Evolutionary conservation across 2,797 vertebrate genomes (phyloP).

Genomic region (Lemur catta): DNA sequence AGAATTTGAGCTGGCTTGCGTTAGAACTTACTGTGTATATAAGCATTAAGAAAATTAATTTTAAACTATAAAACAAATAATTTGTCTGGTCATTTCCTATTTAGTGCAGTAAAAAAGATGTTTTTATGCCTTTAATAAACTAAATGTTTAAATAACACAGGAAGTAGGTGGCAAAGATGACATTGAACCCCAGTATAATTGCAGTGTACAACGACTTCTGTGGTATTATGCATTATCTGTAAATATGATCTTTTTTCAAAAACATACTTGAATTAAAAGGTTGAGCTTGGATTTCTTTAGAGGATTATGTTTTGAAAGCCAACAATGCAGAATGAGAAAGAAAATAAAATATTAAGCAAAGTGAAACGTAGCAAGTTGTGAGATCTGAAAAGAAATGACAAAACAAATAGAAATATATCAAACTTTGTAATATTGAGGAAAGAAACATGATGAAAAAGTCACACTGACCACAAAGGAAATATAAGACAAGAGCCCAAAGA

Average conservation of each 20-base stretch:
- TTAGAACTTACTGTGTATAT: background rate
- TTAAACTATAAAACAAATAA: background rate
- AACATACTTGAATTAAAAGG: background rate
- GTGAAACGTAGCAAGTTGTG: background rate
- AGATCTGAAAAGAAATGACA: background rate
- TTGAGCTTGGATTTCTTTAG: background rate
- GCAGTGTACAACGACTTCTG: background rate
- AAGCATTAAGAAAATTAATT: slow-evolving; percentile 3
- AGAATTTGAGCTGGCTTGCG: background rate
- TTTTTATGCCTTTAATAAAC: background rate
- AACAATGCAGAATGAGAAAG: background rate
- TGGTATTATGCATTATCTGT: background rate
- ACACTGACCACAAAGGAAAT: background rate
- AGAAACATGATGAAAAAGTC: background rate
- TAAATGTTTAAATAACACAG: background rate
- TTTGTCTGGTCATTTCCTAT: background rate
- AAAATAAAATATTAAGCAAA: background rate
- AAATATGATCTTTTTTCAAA: background rate
- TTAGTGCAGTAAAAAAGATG: background rate
- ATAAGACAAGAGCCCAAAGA: background rate
- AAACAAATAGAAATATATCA: background rate
- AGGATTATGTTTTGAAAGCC: background rate
- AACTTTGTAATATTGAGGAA: background rate
- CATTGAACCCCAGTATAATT: background rate
- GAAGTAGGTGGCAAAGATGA: background rate